phyloP scores from a whole-genome alignment of 2,113 vertebrate species.

The Calyptommatus sinebrachiatus region DNA sequence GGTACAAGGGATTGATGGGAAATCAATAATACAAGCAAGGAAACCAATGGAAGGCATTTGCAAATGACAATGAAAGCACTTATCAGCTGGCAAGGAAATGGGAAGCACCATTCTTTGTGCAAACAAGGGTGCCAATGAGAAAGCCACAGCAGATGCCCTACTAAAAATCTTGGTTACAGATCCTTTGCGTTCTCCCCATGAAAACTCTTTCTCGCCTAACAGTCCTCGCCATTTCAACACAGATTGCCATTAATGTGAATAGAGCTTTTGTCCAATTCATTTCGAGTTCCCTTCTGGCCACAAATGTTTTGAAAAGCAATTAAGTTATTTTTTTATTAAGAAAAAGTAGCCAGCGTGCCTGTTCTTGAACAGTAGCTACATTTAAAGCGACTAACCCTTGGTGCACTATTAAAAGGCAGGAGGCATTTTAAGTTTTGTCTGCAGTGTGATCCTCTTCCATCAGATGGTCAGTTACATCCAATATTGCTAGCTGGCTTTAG shows the following conservation, averaged over 20 bases:
- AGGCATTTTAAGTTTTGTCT: conserved; percentile 47
- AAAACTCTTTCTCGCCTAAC: background rate
- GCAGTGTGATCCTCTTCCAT: background rate
- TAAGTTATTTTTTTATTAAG: conserved; percentile 47
- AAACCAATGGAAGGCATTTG: background rate
- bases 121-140: background rate
- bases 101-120: background rate
- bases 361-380: conserved; percentile 56
- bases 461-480: conserved; percentile 2
- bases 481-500: background rate
- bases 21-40: background rate
- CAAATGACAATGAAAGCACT: background rate
- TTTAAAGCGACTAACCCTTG: conserved; percentile 46
- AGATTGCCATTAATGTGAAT: conserved; percentile 51
- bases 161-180: background rate
- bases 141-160: background rate
- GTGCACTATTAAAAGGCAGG: conserved; percentile 38
- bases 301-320: conserved; percentile 68
- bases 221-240: conserved; percentile 4
- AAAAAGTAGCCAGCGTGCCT: conserved; percentile 60
- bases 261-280: conserved; percentile 56
- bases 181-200: background rate
- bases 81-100: background rate
- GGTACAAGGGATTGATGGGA: background rate
- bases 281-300: conserved; percentile 59